phyloP scores from a whole-genome alignment of 2,888 invertebrate genomes.

The Drosophila affinis region DNA sequence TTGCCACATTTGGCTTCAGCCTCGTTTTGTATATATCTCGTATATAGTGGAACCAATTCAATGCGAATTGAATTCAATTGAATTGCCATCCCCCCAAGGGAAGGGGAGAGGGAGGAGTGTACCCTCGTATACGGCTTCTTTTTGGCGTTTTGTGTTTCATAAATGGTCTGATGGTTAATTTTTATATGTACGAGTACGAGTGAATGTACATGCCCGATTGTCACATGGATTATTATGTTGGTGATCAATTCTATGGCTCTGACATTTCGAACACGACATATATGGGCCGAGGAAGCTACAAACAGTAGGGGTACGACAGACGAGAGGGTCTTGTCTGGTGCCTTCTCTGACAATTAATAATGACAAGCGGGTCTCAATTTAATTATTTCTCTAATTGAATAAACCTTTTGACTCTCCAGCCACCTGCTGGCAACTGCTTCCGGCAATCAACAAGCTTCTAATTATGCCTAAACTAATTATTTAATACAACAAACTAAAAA shows the following conservation, averaged over 20 bases:
- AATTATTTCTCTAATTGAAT: conserved; percentile 59
- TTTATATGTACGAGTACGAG: conserved; percentile 26
- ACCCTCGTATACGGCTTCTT: conserved; percentile 64
- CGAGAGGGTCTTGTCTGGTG: conserved; percentile 2
- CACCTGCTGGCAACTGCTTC: conserved; percentile 57
- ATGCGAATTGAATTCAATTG: conserved; percentile 77
- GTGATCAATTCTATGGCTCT: conserved; percentile 61
- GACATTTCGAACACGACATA: conserved; percentile 71
- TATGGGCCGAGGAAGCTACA: conserved; percentile 57
- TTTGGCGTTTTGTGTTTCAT: conserved; percentile 67
- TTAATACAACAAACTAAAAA: conserved; percentile 40
- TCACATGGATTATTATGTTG: conserved; percentile 74
- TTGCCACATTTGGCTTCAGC: conserved; percentile 65
- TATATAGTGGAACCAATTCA: conserved; percentile 53
- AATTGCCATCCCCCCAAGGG: conserved; percentile 46
- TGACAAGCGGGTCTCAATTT: conserved; percentile 69
- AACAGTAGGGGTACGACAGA: neutral
- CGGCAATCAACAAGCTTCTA: conserved; percentile 65
- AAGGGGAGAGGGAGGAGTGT: neutral
- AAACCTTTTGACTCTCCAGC: conserved; percentile 27
- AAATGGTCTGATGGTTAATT: conserved; percentile 76
- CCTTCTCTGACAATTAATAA: conserved; percentile 69
- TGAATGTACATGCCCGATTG: conserved; percentile 46
- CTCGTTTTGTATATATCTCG: conserved; percentile 48
- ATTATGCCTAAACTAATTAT: conserved; percentile 57